Evolutionary conservation across 2,888 invertebrate species (phyloP), one percentile per base, ranked within the genome.

Genomic region (Papilio gigon): DNA sequence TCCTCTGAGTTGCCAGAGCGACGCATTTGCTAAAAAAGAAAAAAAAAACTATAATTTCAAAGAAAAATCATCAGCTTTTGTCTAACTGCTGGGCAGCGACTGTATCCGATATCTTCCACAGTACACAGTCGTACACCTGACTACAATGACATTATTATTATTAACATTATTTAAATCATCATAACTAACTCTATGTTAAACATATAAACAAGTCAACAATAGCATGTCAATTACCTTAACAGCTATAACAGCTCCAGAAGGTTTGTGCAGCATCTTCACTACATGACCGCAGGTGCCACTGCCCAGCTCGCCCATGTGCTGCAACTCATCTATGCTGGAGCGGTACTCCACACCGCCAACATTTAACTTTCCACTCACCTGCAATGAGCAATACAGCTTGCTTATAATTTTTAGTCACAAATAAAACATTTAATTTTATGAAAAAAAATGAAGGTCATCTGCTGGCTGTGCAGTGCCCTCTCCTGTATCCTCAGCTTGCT

Each of bases 281-380:
- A 99, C 99, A 86, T 98, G 98, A 9, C 99, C 99, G 85, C 99
- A 99, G 14, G 99, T 99, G 14, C 99, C 99, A 83, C 96, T 97
- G 67, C 98, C 98, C 68, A 98, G 93, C 86, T 98, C 98, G 2
- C 97, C 97, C 67, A 97, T 88, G 76, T 96, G 96, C 76, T 97
- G 95, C 83, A 98, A 93, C 80, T 98, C 97, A 77, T 95, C 95
- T 77, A 97, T 95, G 74, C 95, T 95, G 4, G 97, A 97, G 71
- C 95, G 93, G 88, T 96, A 98, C 79, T 95, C 94, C 77, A 93
- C 89, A 60, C 96, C 96, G 77, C 96, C 95, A 70, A 98, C 96
- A 72, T 94, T 97, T 71, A 99, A 90, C 79, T 97, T 96, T 68
- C 98, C 98, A 83, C 97, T 98, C 89, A 96, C 96, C 91, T 90